phyloP scores from a whole-genome alignment of 2,797 vertebrate genomes.

The Enteromius treurensis region DNA sequence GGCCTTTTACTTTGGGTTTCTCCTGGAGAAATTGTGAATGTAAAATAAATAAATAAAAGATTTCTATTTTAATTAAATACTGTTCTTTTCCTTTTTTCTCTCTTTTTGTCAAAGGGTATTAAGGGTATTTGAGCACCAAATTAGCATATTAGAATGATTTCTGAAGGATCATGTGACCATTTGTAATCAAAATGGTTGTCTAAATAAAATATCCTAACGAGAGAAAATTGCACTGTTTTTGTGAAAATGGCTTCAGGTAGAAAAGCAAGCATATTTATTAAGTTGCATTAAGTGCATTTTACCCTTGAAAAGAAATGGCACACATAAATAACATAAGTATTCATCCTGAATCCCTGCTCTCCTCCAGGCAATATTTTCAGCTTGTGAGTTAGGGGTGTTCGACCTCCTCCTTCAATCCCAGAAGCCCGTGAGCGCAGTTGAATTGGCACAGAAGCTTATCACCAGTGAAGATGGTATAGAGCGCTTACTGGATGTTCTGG shows the following conservation, averaged over 20 bases:
- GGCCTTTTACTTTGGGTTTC: not conserved
- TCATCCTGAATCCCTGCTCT: not conserved
- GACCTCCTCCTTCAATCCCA: conserved; percentile 74
- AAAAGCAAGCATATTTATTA: not conserved
- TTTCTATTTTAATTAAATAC: not conserved
- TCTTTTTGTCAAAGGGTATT: not conserved
- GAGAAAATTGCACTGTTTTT: too few species aligned
- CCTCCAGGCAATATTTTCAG: conserved; percentile 76
- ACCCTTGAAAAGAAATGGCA: not conserved
- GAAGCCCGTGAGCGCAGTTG: conserved; percentile 68
- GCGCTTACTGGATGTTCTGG: conserved; percentile 76
- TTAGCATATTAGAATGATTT: not conserved
- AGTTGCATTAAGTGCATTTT: not conserved
- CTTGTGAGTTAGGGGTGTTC: conserved; percentile 79
- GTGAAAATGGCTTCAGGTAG: not conserved
- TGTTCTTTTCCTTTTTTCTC: not conserved
- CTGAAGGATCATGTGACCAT: not conserved
- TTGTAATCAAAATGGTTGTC: not conserved
- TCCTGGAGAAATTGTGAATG: not conserved
- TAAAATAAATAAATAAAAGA: not conserved
- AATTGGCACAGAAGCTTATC: conserved; percentile 65
- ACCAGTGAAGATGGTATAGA: conserved; percentile 73
- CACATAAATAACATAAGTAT: not conserved
- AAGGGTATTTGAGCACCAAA: not conserved
- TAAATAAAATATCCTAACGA: not conserved